Evolutionary conservation across 2,113 vertebrate genomes (phyloP).

Genomic region (Planiliza haematocheilus): DNA sequence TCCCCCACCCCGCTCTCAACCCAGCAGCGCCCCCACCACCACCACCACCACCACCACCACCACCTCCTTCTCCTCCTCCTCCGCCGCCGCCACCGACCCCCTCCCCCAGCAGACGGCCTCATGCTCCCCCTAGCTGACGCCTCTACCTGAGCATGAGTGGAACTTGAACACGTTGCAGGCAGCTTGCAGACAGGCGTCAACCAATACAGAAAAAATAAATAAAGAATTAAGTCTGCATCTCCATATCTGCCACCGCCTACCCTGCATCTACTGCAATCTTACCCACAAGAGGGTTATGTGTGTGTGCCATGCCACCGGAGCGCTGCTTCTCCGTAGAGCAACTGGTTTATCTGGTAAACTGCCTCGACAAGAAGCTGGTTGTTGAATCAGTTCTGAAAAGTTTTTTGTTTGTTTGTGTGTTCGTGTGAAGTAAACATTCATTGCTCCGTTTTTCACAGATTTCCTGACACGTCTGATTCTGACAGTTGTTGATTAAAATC

Average conservation of each 20-base stretch:
- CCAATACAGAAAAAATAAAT: constrained; percentile 41
- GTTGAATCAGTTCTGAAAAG: constrained; percentile 5
- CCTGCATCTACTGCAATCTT: constrained; percentile 41
- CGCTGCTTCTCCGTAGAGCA: constrained; percentile 40
- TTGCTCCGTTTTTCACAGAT: neutral
- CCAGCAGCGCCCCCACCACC: constrained; percentile 43
- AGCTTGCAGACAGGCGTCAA: constrained; percentile 71
- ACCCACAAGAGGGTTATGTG: constrained; percentile 44
- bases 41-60: constrained; percentile 11
- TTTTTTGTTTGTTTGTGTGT: neutral
- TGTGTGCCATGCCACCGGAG: constrained; percentile 60
- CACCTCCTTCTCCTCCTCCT: neutral
- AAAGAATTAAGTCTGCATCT: constrained; percentile 41
- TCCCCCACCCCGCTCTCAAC: constrained; percentile 63
- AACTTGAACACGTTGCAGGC: constrained; percentile 67
- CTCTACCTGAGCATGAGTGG: constrained; percentile 70
- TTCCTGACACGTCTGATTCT: constrained; percentile 5
- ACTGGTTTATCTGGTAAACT: constrained; percentile 70
- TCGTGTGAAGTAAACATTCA: neutral
- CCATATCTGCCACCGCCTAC: constrained; percentile 14
- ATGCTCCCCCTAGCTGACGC: constrained; percentile 45
- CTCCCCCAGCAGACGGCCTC: constrained; percentile 53
- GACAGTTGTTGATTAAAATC: constrained; percentile 30
- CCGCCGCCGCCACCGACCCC: neutral
- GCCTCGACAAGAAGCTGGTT: constrained; percentile 37